These are phyloP conservation scores for Styela plicata DNA, from an alignment of 23 tunicate genomes.

Conservation along the genomic window DNA sequence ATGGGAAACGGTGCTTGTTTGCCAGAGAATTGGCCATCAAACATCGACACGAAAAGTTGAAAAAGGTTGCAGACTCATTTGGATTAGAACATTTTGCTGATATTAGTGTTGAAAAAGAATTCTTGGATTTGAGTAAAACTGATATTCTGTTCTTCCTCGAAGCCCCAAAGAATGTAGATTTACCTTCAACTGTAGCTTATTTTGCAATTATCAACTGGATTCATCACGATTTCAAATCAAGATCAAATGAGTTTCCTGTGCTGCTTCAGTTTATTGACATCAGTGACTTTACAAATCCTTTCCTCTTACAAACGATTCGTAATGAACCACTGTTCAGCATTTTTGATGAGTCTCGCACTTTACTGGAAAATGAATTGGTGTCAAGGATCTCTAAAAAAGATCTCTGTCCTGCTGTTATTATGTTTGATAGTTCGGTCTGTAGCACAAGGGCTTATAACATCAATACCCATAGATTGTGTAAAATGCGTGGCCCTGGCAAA, in stretches of 20 bases:
- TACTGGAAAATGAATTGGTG: constrained; percentile 12
- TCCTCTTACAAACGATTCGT: constrained; percentile 15
- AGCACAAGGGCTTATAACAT: constrained; percentile 16
- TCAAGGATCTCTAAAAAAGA: constrained; percentile 24
- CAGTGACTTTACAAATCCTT: constrained; percentile 1
- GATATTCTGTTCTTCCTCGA: constrained; percentile 18
- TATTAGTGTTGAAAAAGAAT: not conserved
- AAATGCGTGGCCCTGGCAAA: constrained; percentile 1
- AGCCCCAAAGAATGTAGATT: not conserved
- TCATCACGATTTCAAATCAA: constrained; percentile 1
- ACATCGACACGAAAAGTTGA: constrained; percentile 8
- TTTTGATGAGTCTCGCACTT: not conserved
- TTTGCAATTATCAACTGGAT: constrained; percentile 22
- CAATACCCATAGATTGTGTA: constrained; percentile 2
- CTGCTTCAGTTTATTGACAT: constrained; percentile 7
- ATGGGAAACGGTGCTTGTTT: constrained; percentile 5
- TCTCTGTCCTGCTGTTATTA: not conserved
- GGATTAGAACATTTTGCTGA: constrained; percentile 16
- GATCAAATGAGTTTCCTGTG: constrained; percentile 12
- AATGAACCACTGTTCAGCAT: constrained; percentile 24
- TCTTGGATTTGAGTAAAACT: not conserved
- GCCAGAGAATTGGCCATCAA: constrained; percentile 15
- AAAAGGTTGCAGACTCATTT: constrained; percentile 17
- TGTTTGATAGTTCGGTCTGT: constrained; percentile 1
- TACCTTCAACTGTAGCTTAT: not conserved